Conservation (phyloP, 2,797 vertebrate genomes). For the Tachyglossus aculeatus region DNA sequence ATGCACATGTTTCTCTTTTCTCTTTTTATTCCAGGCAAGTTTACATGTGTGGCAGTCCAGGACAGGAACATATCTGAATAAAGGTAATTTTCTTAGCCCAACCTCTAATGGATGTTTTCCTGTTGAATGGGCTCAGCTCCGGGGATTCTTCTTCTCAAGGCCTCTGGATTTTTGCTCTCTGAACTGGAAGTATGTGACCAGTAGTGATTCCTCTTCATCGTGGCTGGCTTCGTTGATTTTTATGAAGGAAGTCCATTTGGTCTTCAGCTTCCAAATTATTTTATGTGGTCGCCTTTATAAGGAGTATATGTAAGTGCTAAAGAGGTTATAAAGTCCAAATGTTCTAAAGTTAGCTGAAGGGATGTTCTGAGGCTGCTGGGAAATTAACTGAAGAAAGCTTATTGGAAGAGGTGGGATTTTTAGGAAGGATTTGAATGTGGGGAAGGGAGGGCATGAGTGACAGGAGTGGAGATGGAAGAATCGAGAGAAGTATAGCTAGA, state of each 20-base stretch:
- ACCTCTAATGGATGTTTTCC: neutral
- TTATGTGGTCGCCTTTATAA: too few relatives aligned
- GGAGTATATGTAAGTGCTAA: too few relatives aligned
- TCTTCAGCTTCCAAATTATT: neutral
- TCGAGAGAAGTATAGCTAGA: too few relatives aligned
- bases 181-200: neutral
- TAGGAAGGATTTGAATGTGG: too few relatives aligned
- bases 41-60: conserved; percentile 27
- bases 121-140: neutral
- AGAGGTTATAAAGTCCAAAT: too few relatives aligned
- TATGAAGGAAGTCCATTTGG: neutral
- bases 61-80: conserved; percentile 33
- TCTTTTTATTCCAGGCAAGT: conserved; percentile 33
- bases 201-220: neutral
- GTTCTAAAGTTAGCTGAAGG: too few relatives aligned
- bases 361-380: too few relatives aligned
- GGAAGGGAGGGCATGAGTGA: too few relatives aligned
- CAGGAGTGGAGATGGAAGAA: too few relatives aligned
- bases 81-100: conserved; percentile 15
- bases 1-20: neutral
- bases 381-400: too few relatives aligned
- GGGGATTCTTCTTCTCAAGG: neutral
- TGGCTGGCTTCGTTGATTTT: neutral
- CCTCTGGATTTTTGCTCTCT: neutral
- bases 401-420: too few relatives aligned